phyloP scores from a whole-genome alignment of 1,140 invertebrate genomes.

The Drosophila neocordata region DNA sequence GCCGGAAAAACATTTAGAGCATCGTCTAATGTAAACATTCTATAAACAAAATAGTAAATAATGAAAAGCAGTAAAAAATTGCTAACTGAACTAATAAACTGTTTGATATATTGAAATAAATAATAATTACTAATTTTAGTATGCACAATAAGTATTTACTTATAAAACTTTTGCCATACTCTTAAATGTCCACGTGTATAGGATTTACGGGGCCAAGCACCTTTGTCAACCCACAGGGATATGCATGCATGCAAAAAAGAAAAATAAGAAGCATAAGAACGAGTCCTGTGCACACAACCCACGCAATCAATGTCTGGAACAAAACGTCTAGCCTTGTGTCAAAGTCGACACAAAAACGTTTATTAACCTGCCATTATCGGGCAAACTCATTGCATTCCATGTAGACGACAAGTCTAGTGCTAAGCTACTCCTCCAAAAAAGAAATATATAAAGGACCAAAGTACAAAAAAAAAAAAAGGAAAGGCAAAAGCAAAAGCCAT shows the following conservation, averaged over 20 bases:
- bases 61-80: too few relatives aligned
- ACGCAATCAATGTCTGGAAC: constrained; percentile 5
- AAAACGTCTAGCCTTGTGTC: constrained; percentile 40
- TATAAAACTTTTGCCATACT: background rate
- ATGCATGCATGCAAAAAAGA: constrained; percentile 1
- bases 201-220: background rate
- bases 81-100: too few relatives aligned
- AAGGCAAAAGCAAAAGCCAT: background rate
- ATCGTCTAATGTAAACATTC: too few relatives aligned
- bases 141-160: too few relatives aligned
- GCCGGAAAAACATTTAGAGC: too few relatives aligned
- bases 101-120: too few relatives aligned
- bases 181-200: background rate
- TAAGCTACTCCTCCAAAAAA: constrained; percentile 8
- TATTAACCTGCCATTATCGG: constrained; percentile 75
- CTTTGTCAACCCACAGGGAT: background rate
- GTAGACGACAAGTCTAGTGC: constrained; percentile 40
- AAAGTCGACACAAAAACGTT: constrained; percentile 67
- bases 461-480: background rate
- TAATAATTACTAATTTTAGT: background rate
- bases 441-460: background rate
- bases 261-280: background rate
- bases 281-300: background rate
- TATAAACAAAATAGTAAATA: too few relatives aligned
- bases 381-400: constrained; percentile 45